A percentile compares a stretch with the other conserved stretches of the same genome.
phyloP scores from a whole-genome alignment of 2,113 vertebrate species.

The Siniperca knerii region DNA sequence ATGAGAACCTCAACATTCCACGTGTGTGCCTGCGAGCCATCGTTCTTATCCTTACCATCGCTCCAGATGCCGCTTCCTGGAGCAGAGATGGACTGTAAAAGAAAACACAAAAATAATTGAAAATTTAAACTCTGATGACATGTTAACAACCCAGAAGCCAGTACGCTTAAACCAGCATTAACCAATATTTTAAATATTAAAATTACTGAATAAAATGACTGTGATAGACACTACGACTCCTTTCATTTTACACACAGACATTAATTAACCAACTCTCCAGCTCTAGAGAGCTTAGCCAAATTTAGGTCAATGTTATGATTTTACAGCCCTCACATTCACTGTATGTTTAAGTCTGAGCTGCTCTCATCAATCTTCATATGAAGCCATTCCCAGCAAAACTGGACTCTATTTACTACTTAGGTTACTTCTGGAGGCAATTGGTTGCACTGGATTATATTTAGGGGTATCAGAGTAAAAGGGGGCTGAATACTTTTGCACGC shows the following conservation, averaged over 20 bases:
- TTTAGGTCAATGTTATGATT: conserved; percentile 1
- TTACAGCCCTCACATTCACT: not conserved
- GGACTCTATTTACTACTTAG: no score
- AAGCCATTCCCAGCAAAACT: not conserved
- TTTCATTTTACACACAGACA: not conserved
- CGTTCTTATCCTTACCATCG: conserved; percentile 98
- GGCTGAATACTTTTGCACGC: no score
- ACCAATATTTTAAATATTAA: not conserved
- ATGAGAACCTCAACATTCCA: conserved; percentile 99
- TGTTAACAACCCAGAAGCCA: not conserved
- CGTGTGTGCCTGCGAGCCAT: conserved; percentile 93
- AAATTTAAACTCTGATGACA: not conserved
- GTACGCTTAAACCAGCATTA: not conserved
- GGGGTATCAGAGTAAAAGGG: no score
- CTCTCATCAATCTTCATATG: not conserved
- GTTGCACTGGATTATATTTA: no score
- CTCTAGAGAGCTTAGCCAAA: not conserved
- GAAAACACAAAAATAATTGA: not conserved
- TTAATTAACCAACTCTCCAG: not conserved
- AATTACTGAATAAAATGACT: not conserved
- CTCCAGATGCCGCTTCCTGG: conserved; percentile 99
- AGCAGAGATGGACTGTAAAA: conserved; percentile 91
- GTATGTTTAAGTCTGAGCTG: not conserved
- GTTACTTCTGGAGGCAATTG: no score
- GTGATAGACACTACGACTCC: not conserved